phyloP scores from a whole-genome alignment of 2,113 vertebrate genomes.

The Apteryx owenii region DNA sequence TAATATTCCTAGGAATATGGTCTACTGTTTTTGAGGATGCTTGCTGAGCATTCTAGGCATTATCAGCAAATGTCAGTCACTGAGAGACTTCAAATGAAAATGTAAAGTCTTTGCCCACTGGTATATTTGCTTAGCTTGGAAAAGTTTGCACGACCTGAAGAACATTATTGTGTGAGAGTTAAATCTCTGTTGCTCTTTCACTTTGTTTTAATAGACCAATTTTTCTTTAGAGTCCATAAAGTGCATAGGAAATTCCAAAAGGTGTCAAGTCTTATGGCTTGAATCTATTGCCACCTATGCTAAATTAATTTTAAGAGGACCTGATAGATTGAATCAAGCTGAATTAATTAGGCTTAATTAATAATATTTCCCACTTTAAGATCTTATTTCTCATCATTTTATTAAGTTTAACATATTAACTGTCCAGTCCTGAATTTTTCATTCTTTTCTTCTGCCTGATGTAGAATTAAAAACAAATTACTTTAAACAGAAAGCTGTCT shows the following conservation, averaged over 20 bases:
- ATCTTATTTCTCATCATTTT: neutral
- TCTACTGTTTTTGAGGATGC: neutral
- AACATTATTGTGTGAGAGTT: neutral
- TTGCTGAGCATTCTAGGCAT: neutral
- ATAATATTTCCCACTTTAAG: neutral
- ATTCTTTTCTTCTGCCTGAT: neutral
- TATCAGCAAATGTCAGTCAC: neutral
- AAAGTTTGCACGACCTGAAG: neutral
- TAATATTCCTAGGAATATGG: neutral
- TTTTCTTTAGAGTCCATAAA: neutral
- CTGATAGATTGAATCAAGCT: neutral
- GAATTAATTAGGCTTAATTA: neutral
- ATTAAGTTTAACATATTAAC: neutral
- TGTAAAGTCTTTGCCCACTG: neutral
- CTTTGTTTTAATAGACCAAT: neutral
- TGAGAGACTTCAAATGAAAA: neutral
- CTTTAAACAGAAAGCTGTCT: neutral
- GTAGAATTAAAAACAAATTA: neutral
- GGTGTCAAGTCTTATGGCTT: neutral
- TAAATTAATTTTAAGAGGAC: neutral
- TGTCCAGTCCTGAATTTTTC: neutral
- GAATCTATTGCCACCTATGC: neutral
- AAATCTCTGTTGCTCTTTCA: neutral
- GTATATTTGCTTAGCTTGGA: neutral
- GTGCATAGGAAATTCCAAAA: neutral